Conservation (phyloP, 2,113 vertebrate species). For the Antennarius striatus region DNA sequence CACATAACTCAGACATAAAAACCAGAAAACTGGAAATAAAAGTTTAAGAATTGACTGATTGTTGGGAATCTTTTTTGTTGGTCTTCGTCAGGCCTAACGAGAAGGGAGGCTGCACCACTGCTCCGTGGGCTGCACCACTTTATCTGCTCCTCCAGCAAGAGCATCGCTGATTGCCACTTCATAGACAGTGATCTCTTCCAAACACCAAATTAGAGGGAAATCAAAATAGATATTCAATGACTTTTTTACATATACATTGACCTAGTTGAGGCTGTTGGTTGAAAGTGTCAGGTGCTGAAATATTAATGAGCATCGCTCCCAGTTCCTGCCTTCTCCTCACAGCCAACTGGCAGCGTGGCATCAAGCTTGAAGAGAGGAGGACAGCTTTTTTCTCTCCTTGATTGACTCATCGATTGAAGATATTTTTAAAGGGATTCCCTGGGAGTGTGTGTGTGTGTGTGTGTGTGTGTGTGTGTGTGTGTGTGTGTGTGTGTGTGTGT, state of each 20-base stretch:
- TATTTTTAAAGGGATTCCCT: conserved; percentile 87
- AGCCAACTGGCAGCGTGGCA: conserved; percentile 85
- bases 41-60: background rate
- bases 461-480: too few relatives aligned
- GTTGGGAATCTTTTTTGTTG: conserved; percentile 3
- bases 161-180: conserved; percentile 68
- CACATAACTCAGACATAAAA: background rate
- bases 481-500: too few relatives aligned
- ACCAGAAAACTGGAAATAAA: background rate
- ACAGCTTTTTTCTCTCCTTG: conserved; percentile 80
- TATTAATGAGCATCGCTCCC: conserved; percentile 84
- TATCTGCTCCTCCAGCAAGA: conserved; percentile 50
- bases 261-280: conserved; percentile 83
- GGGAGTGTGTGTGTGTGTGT: conserved; percentile 70
- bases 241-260: conserved; percentile 85
- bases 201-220: conserved; percentile 71
- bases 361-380: conserved; percentile 78
- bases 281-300: conserved; percentile 84
- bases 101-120: conserved; percentile 1
- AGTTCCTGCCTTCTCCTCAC: conserved; percentile 79
- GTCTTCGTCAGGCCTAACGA: background rate
- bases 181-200: conserved; percentile 63
- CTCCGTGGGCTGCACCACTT: conserved; percentile 31
- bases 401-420: conserved; percentile 89
- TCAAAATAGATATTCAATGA: conserved; percentile 77